These are phyloP conservation scores for Episyrphus balteatus DNA, from an alignment of 1,140 invertebrate species.

Conservation along the genomic window DNA sequence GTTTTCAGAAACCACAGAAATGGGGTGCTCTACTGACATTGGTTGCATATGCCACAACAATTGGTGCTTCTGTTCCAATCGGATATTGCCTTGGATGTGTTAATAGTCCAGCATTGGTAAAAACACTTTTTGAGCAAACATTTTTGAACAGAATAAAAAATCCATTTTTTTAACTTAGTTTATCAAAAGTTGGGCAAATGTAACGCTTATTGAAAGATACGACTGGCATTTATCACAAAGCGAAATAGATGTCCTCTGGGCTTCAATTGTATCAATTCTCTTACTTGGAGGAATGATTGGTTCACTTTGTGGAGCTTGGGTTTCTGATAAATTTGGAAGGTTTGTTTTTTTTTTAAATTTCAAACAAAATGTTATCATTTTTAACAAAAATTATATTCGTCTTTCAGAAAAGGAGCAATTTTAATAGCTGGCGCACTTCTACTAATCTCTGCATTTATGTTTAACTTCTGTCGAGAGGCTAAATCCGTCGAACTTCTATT, in stretches of 20 bases:
- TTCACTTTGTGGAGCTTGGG: slow-evolving; percentile 53
- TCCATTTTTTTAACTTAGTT: slow-evolving; percentile 39
- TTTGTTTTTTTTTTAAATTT: slow-evolving; percentile 28
- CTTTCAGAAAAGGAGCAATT: slow-evolving; percentile 21
- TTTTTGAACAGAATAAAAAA: neutral
- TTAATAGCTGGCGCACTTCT: slow-evolving; percentile 20
- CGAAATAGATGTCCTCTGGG: slow-evolving; percentile 58
- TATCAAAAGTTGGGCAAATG: slow-evolving; percentile 57
- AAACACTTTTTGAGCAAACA: slow-evolving; percentile 3
- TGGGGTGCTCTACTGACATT: slow-evolving; percentile 22
- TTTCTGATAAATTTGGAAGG: slow-evolving; percentile 60
- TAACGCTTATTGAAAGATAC: slow-evolving; percentile 49
- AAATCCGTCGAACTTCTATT: slow-evolving; percentile 64
- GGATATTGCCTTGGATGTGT: slow-evolving; percentile 84
- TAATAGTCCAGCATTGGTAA: slow-evolving; percentile 68
- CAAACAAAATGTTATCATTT: neutral
- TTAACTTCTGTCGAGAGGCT: slow-evolving; percentile 44
- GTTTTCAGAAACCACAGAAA: too few species aligned
- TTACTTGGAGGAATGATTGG: slow-evolving; percentile 65
- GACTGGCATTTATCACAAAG: slow-evolving; percentile 36
- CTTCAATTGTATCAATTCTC: slow-evolving; percentile 65
- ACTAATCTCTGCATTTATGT: slow-evolving; percentile 41
- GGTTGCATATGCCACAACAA: slow-evolving; percentile 48
- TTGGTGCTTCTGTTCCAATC: slow-evolving; percentile 75
- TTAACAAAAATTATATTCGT: neutral